Conservation (phyloP, 2,113 vertebrate genomes). For the Salvelinus namaycush region DNA sequence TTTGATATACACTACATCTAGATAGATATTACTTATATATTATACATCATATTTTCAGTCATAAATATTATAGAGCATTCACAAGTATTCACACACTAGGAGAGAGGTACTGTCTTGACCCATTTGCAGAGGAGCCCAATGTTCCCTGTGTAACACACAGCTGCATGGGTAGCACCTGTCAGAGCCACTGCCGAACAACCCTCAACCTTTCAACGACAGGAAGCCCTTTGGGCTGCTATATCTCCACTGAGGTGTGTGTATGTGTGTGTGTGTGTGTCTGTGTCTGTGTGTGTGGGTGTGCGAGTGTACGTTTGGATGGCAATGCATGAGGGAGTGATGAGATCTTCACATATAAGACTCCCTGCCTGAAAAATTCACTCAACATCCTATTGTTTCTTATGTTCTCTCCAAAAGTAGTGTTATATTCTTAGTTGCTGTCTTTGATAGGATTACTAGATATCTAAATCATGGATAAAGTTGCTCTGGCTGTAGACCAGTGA, state of each 20-base stretch:
- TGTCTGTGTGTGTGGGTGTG: not conserved
- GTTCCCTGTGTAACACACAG: slow-evolving; percentile 55
- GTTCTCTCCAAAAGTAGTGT: not conserved
- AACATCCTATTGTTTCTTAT: not conserved
- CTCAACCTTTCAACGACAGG: slow-evolving; percentile 74
- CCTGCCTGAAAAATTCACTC: not conserved
- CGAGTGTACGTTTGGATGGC: not conserved
- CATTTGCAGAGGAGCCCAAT: slow-evolving; percentile 52
- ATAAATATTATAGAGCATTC: not conserved
- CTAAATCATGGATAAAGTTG: slow-evolving; percentile 20
- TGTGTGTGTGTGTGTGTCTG: not conserved
- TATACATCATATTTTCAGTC: too few species aligned
- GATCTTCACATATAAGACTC: slow-evolving; percentile 34
- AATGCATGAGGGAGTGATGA: not conserved
- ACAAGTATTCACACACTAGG: not conserved
- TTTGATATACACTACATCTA: too few species aligned
- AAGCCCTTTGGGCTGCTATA: slow-evolving; percentile 62
- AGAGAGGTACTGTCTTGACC: slow-evolving; percentile 62
- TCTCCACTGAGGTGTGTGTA: slow-evolving; percentile 28
- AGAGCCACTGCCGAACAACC: slow-evolving; percentile 50
- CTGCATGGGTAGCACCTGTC: slow-evolving; percentile 72
- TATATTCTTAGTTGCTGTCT: not conserved
- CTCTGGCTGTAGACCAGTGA: slow-evolving; percentile 50
- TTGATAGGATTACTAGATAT: not conserved
- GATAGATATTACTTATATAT: too few species aligned